Conservation (phyloP, 1,140 invertebrate genomes). For the Zaprionus capensis region DNA sequence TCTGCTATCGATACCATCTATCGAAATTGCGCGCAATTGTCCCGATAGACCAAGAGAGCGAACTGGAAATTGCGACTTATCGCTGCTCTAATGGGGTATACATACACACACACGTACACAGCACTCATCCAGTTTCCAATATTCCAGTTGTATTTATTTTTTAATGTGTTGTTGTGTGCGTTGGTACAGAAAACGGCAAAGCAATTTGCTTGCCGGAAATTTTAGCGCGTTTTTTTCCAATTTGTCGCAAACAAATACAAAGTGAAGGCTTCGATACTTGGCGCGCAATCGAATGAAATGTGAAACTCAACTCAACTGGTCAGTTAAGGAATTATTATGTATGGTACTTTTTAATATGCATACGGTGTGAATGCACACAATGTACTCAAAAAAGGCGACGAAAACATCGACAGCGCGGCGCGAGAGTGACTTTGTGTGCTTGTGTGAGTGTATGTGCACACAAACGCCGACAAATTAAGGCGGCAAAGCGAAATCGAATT, state of each 20-base stretch:
- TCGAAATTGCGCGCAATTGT: conserved; percentile 46
- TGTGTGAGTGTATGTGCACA: conserved; percentile 9
- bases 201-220: conserved; percentile 44
- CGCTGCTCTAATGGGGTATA: conserved; percentile 22
- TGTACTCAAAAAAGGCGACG: conserved; percentile 4
- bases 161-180: conserved; percentile 57
- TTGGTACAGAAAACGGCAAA: conserved; percentile 51
- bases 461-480: conserved; percentile 32
- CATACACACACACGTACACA: conserved; percentile 39
- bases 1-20: conserved; percentile 14
- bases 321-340: background rate
- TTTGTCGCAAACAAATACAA: conserved; percentile 13
- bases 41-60: conserved; percentile 23
- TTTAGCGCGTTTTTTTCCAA: conserved; percentile 53
- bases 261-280: background rate
- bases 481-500: conserved; percentile 18
- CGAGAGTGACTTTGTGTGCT: conserved; percentile 9
- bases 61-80: conserved; percentile 14
- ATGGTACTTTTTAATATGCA: conserved; percentile 14
- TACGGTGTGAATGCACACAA: conserved; percentile 12
- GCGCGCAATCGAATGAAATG: conserved; percentile 23
- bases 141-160: conserved; percentile 59
- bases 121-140: conserved; percentile 38
- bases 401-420: background rate
- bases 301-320: conserved; percentile 19